These are phyloP conservation scores for Bradypodion pumilum DNA, from an alignment of 2,797 vertebrate genomes.

Conservation along the genomic window DNA sequence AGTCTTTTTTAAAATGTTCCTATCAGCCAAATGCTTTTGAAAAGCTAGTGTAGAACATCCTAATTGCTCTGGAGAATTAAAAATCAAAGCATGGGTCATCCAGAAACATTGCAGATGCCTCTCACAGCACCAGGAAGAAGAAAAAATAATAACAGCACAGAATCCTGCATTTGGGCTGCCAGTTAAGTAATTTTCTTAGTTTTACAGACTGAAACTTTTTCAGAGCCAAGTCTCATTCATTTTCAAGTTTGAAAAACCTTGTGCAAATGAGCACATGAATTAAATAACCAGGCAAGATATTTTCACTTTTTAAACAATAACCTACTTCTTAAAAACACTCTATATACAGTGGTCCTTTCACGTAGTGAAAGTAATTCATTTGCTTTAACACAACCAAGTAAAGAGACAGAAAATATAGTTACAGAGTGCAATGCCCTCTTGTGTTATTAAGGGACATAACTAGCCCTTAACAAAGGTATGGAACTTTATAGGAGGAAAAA, in stretches of 20 bases:
- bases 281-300: slow-evolving; percentile 28
- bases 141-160: not conserved
- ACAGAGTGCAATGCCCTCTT: slow-evolving; percentile 63
- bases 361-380: slow-evolving; percentile 3
- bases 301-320: slow-evolving; percentile 21
- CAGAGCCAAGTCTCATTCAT: not conserved
- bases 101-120: not conserved
- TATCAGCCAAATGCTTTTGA: too few species aligned
- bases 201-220: not conserved
- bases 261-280: slow-evolving; percentile 28
- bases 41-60: not conserved
- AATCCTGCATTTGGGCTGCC: not conserved
- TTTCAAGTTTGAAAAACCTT: not conserved
- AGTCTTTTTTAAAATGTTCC: too few species aligned
- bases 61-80: not conserved
- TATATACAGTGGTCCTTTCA: slow-evolving; percentile 33
- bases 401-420: not conserved
- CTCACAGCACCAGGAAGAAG: not conserved
- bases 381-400: not conserved
- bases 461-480: accelerated
- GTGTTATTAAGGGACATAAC: slow-evolving; percentile 46
- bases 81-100: not conserved
- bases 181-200: not conserved
- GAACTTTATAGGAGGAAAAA: not conserved
- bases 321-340: too few species aligned